phyloP scores from a whole-genome alignment of 2,888 invertebrate genomes.

The Brenthis ino region DNA sequence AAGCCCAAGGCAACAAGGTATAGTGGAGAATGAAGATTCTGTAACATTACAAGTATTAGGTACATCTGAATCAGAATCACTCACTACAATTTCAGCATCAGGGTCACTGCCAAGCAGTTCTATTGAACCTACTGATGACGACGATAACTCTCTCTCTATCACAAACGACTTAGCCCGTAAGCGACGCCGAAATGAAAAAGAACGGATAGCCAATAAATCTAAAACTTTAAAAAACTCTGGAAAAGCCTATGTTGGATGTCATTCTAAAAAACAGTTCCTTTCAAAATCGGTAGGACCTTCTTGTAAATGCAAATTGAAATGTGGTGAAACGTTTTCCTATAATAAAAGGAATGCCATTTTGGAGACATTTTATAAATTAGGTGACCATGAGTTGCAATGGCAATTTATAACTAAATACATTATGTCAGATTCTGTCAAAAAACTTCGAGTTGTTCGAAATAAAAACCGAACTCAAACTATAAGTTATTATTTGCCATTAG shows the following conservation, averaged over 20 bases:
- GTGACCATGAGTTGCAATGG: conserved; percentile 39
- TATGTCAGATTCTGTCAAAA: conserved; percentile 27
- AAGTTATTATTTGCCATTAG: conserved; percentile 28
- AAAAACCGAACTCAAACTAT: conserved; percentile 34
- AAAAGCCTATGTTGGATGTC: conserved; percentile 26
- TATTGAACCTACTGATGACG: conserved; percentile 1
- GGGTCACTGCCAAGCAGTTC: conserved; percentile 10
- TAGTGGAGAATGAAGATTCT: conserved; percentile 11
- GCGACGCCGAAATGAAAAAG: conserved; percentile 23
- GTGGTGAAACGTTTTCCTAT: conserved; percentile 17
- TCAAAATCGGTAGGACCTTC: conserved; percentile 25
- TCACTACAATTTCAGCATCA: conserved; percentile 12
- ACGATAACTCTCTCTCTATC: not conserved
- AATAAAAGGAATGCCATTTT: not conserved
- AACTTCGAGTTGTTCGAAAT: conserved; percentile 26
- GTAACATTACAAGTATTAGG: conserved; percentile 12
- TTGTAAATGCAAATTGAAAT: conserved; percentile 28
- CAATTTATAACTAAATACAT: conserved; percentile 27
- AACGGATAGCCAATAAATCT: conserved; percentile 28
- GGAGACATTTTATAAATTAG: conserved; percentile 31
- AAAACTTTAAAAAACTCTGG: conserved; percentile 32
- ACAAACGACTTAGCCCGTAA: conserved; percentile 18
- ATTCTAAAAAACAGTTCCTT: conserved; percentile 22
- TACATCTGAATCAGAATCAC: conserved; percentile 18
- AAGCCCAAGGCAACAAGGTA: conserved; percentile 12